Evolutionary conservation across 1,140 invertebrate genomes (phyloP), one percentile per base, ranked within the genome.

Genomic region (Sarcophaga bullata): DNA sequence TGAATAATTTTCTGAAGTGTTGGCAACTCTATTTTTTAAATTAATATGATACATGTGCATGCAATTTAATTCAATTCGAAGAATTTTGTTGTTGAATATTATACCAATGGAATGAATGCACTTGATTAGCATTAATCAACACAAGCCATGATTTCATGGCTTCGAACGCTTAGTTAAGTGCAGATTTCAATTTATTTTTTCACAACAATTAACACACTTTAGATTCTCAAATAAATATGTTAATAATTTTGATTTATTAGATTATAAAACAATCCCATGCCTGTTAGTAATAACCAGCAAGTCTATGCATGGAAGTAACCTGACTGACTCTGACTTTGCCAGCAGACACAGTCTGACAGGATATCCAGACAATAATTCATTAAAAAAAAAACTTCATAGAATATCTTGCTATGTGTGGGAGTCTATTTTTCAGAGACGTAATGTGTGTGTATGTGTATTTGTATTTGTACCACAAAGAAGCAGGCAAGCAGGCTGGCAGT

Each of bases 361-460:
- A 84, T 90, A 87, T 86, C 88, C 76, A 86, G 86, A 84, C 80
- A 80, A 83, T 80, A 62, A 75, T 19, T 78, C 75, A 78, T 78
- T 78, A 78, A 78, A 78, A 78, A 78, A 78, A 78, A 78, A 78
- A 48, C 50, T 78, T 78, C 13, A 78, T 8, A 78, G 17, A 73
- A 73, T 13, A 73, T 46, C 19, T 72, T 72, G 10, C 62, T 25
- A 17, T 72, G 37, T 73, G 73, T 73, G 73, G 6, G 17, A 72
- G 6, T 68, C 7, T 68, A 17, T 37, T 37, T 37, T 37, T 13
- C 58, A 25, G 62, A 19, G 6, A 37, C 13, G 11, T 11, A n/a
- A 58, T 48, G 73, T 49, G 15, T 76, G 46, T n/a, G 73, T 75
- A 9, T 48, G 73, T 75, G 73, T 37, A 37, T 46, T 0, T 15